Percentiles rank a stretch among this genome's conserved stretches.
Conservation (phyloP, 2,113 vertebrate species). For the Perca schrenkii region DNA sequence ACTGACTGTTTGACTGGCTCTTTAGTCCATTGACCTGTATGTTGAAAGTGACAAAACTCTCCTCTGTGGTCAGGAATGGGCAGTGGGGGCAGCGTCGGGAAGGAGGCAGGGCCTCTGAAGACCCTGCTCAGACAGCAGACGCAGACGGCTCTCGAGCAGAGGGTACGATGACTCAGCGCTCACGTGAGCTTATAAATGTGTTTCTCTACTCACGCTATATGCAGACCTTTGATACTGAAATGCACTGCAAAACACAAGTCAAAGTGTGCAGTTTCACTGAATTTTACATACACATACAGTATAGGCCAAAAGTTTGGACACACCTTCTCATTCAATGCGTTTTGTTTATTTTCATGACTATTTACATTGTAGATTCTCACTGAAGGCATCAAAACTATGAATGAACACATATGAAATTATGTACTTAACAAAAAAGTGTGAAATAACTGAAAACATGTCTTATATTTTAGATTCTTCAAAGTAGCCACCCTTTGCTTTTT, state of each 20-base stretch:
- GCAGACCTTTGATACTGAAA: slow-evolving; percentile 19
- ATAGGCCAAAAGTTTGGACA: no score
- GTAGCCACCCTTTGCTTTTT: no score
- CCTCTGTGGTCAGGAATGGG: slow-evolving; percentile 92
- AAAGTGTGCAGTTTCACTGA: neutral
- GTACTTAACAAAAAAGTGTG: no score
- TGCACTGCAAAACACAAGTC: neutral
- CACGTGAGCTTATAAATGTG: slow-evolving; percentile 5
- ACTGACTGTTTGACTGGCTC: slow-evolving; percentile 5
- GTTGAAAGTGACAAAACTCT: slow-evolving; percentile 31
- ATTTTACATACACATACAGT: neutral
- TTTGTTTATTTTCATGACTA: no score
- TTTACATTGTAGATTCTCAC: no score
- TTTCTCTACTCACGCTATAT: neutral
- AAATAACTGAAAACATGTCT: no score
- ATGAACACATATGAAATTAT: no score
- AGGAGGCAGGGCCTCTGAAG: slow-evolving; percentile 96
- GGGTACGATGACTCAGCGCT: slow-evolving; percentile 85
- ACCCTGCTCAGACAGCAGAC: slow-evolving; percentile 96
- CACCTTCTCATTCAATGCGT: no score
- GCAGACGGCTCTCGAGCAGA: slow-evolving; percentile 95
- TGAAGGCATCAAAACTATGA: no score
- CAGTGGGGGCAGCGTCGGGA: slow-evolving; percentile 96
- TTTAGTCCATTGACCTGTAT: slow-evolving; percentile 20
- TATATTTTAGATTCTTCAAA: no score